Evolutionary conservation across 2,888 invertebrate genomes (phyloP), one percentile per base, ranked within the genome.

Genomic region (Microdon myrmicae): DNA sequence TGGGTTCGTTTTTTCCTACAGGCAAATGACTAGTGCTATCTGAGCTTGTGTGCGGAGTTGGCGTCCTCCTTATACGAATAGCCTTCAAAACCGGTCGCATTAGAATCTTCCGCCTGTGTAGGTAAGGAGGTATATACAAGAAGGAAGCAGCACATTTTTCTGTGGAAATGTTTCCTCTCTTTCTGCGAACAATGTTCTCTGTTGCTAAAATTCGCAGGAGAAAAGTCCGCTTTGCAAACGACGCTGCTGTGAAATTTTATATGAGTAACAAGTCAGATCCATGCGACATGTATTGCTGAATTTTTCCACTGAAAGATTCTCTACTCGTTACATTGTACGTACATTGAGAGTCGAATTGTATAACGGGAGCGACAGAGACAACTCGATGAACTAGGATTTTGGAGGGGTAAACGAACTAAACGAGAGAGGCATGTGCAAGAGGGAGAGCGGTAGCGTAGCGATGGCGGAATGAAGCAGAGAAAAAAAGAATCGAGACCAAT

Each of bases 11-110:
- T 51, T 41, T 51, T 64, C 44, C 51, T 14, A 23, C 45, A 51
- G 53, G 39, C 41, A 39, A 43, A 12, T 53, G 47, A 29, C 19
- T 41, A 39, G 13, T n/a, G 16, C 10, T 2, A 10, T 4, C 12
- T 54, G 53, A 58, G 41, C 37, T 29, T 53, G 58, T 64, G 28
- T 58, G 43, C 25, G 25, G 26, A 58, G 51, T 47, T n/a, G n/a
- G 64, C 64, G 64, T 64, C 58, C 64, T 58, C 53, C 64, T 64
- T 64, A 51, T 64, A 47, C 64, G 26, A 58, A 58, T 43, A 58
- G 51, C 32, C 37, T 35, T 44, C n/a, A 23, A 58, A 64, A 64
- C 58, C 64, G 58, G 64, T 58, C 47, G 43, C 43, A 64, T 47
- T 41, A 25, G 7, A 51, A 43, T 53, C 16, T 2, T 19, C 14